These are phyloP conservation scores for Acridotheres tristis DNA, from an alignment of 2,797 vertebrate species.

Conservation along the genomic window DNA sequence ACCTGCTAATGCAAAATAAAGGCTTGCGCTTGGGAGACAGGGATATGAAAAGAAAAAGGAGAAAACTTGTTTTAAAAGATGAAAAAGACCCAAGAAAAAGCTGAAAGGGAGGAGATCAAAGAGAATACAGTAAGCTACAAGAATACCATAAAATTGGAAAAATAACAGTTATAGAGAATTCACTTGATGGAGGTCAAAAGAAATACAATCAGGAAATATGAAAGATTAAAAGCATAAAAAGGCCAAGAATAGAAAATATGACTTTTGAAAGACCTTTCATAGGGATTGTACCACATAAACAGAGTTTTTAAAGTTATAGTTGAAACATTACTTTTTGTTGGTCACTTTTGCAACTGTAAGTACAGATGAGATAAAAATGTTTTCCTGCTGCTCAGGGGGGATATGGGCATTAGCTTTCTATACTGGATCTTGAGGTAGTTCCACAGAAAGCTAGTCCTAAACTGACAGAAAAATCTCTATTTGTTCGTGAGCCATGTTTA, in stretches of 20 bases:
- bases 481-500: not conserved
- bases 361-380: not conserved
- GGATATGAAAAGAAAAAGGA: conserved; percentile 57
- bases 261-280: conserved; percentile 50
- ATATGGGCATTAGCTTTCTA: not conserved
- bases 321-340: not conserved
- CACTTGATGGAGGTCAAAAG: conserved; percentile 66
- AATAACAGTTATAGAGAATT: conserved; percentile 73
- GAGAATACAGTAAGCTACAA: conserved; percentile 60
- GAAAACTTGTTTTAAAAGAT: conserved; percentile 57
- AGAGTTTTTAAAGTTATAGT: not conserved
- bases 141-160: conserved; percentile 74
- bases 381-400: not conserved
- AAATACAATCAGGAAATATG: conserved; percentile 67
- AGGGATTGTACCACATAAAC: not conserved
- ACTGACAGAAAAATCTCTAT: not conserved
- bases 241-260: conserved; percentile 22
- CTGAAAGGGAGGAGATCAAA: conserved; percentile 75
- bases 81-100: conserved; percentile 68
- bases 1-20: conserved; percentile 67
- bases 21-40: conserved; percentile 61
- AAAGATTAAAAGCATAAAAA: conserved; percentile 66
- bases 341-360: not conserved
- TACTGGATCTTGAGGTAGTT: not conserved
- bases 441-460: not conserved